A percentile compares a stretch with the other conserved stretches of the same genome.
phyloP scores from a whole-genome alignment of 2,888 invertebrate genomes.

The Eutolmus rufibarbis region DNA sequence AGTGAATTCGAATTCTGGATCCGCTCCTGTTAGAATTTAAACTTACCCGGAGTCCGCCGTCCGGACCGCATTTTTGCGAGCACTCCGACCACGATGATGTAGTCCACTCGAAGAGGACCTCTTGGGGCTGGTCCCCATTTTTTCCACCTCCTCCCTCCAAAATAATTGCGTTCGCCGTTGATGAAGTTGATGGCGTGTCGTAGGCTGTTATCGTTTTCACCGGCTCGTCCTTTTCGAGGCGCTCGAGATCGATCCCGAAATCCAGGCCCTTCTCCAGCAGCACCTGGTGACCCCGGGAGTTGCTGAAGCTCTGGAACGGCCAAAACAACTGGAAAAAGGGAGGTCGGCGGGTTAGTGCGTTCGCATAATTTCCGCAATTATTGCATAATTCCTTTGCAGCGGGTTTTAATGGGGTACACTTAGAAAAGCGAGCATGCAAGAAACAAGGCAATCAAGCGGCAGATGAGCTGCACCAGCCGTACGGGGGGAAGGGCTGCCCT shows the following conservation, averaged over 20 bases:
- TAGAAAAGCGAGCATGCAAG: background rate
- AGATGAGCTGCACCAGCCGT: background rate
- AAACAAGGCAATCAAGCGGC: background rate
- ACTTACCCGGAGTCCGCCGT: conserved; percentile 66
- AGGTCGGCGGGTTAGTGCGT: background rate
- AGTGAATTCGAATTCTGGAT: too few species aligned
- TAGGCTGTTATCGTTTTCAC: conserved; percentile 45
- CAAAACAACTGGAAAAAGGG: conserved; percentile 72
- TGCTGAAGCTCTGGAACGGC: conserved; percentile 80
- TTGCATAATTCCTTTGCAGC: background rate
- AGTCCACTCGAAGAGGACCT: conserved; percentile 78
- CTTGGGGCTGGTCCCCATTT: conserved; percentile 50
- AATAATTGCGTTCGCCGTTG: conserved; percentile 22
- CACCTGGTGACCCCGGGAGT: conserved; percentile 76
- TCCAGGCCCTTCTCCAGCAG: conserved; percentile 64
- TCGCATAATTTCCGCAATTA: background rate
- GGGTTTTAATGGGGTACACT: background rate
- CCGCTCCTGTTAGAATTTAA: background rate
- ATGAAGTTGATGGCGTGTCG: background rate
- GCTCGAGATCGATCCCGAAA: conserved; percentile 61
- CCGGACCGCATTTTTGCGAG: conserved; percentile 81
- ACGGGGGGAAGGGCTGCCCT: background rate
- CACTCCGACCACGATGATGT: conserved; percentile 87
- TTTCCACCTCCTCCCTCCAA: conserved; percentile 46
- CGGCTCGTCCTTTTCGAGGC: conserved; percentile 58